Conservation (phyloP, 2,888 invertebrate genomes). For the Teinopalpus imperialis region DNA sequence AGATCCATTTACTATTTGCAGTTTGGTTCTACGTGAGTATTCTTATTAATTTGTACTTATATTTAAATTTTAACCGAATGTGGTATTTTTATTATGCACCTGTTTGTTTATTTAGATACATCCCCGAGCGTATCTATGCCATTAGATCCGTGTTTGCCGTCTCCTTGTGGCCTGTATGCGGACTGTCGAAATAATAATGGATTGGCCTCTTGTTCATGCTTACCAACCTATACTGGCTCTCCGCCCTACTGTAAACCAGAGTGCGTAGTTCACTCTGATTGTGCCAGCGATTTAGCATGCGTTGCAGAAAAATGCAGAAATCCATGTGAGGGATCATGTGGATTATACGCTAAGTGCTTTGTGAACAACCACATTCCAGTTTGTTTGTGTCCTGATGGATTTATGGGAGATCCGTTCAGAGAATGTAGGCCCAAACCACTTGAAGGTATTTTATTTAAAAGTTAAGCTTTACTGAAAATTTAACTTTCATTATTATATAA, state of each 20-base stretch:
- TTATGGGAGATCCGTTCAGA: slow-evolving; percentile 87
- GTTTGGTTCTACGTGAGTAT: slow-evolving; percentile 79
- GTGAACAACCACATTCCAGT: slow-evolving; percentile 87
- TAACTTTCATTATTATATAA: neutral
- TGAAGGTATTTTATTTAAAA: slow-evolving; percentile 50
- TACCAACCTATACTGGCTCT: slow-evolving; percentile 84
- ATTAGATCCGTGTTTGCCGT: slow-evolving; percentile 86
- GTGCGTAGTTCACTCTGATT: slow-evolving; percentile 85
- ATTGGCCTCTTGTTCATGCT: slow-evolving; percentile 87
- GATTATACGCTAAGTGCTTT: slow-evolving; percentile 84
- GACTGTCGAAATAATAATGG: slow-evolving; percentile 87
- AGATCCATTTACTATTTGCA: slow-evolving; percentile 85
- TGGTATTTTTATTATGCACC: neutral
- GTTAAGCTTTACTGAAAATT: neutral
- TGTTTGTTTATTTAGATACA: slow-evolving; percentile 45
- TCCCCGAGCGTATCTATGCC: slow-evolving; percentile 56
- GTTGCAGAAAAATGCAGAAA: slow-evolving; percentile 85
- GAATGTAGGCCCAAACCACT: slow-evolving; percentile 81
- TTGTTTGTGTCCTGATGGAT: slow-evolving; percentile 86
- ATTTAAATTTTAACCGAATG: neutral
- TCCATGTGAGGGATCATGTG: slow-evolving; percentile 87
- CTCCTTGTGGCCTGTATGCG: slow-evolving; percentile 87
- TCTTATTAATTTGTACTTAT: neutral
- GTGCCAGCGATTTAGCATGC: slow-evolving; percentile 84
- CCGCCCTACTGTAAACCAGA: slow-evolving; percentile 85